Percentiles rank a stretch among this genome's conserved stretches.
These are phyloP conservation scores for Ormia ochracea DNA, from an alignment of 2,888 invertebrate species.

Conservation along the genomic window DNA sequence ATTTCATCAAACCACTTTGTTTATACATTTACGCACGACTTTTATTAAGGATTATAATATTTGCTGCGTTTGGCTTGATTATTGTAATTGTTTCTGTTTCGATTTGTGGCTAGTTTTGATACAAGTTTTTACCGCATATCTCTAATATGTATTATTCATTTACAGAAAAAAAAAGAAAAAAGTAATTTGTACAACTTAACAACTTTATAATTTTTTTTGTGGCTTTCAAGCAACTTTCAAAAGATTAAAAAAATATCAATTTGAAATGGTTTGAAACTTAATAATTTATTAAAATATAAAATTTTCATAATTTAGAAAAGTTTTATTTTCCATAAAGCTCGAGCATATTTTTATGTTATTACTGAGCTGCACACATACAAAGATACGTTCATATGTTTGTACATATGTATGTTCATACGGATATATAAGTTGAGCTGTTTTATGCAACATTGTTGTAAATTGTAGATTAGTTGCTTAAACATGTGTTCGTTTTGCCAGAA, in stretches of 20 bases:
- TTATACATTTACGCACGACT: slow-evolving; percentile 6
- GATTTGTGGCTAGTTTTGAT: neutral
- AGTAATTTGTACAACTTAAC: slow-evolving; percentile 17
- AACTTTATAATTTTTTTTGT: slow-evolving; percentile 17
- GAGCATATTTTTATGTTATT: too few relatives aligned
- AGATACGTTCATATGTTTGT: neutral
- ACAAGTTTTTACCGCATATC: neutral
- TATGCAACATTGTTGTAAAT: slow-evolving; percentile 34
- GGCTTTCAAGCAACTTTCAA: slow-evolving; percentile 22
- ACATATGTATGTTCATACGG: neutral
- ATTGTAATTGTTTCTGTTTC: slow-evolving; percentile 7
- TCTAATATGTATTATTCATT: neutral
- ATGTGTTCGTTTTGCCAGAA: slow-evolving; percentile 12
- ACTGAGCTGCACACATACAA: too few relatives aligned
- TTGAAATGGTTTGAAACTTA: slow-evolving; percentile 11
- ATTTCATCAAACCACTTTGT: slow-evolving; percentile 38
- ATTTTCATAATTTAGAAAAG: slow-evolving; percentile 12
- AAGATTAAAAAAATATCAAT: neutral
- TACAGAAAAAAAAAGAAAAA: neutral
- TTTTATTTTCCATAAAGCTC: slow-evolving; percentile 25
- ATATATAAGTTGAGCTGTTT: neutral
- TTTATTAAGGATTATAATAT: neutral
- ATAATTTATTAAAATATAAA: slow-evolving; percentile 18
- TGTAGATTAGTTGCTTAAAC: slow-evolving; percentile 21
- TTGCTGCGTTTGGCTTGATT: neutral